Conservation (phyloP, 2,797 vertebrate species). For the Halcyon leucocephala region DNA sequence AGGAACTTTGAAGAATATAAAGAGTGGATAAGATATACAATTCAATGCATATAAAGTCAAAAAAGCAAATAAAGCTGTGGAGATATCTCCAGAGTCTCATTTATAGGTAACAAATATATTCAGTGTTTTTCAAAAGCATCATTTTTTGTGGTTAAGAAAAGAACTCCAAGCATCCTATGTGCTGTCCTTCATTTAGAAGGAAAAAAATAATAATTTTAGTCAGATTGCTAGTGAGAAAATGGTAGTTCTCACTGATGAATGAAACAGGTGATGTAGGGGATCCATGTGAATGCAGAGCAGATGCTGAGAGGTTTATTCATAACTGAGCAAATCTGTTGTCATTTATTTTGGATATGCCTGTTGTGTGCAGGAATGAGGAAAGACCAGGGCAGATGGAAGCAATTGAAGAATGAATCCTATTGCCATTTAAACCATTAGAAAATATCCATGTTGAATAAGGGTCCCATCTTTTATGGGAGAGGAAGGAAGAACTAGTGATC, state of each 20-base stretch:
- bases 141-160: background rate
- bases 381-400: background rate
- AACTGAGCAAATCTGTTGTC: background rate
- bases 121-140: background rate
- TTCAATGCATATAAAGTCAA: background rate
- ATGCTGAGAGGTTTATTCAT: background rate
- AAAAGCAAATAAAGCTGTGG: background rate
- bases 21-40: background rate
- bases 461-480: background rate
- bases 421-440: background rate
- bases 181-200: background rate
- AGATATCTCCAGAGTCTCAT: background rate
- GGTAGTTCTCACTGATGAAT: conserved; percentile 4
- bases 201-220: background rate
- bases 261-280: background rate
- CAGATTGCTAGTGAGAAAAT: background rate
- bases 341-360: background rate
- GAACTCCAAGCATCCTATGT: background rate
- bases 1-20: background rate
- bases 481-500: background rate
- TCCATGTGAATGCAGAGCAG: background rate
- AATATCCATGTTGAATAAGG: background rate
- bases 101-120: background rate
- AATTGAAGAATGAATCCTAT: background rate
- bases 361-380: background rate